Base-by-base conservation (phyloP, 2,888 invertebrate species). In the Leucozona laternaria region DNA sequence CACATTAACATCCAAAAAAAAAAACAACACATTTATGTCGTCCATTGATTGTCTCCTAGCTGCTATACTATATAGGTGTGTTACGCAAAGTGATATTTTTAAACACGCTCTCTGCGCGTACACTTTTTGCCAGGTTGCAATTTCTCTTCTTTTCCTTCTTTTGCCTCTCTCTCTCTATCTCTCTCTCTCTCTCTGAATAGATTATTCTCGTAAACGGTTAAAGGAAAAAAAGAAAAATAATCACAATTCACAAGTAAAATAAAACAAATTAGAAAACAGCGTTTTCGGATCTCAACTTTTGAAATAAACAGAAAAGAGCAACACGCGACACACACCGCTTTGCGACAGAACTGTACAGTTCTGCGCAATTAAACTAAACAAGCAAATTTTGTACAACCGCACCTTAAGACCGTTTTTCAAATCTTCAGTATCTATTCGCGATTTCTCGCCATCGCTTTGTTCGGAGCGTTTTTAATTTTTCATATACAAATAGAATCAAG, bases 61-160 rank as follows among this genome's bases (percentile, higher is more conserved):
- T 62, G 15, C n/a, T 11, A 20, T 57, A 43, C n/a, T 11, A 20
- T 57, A 43, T 45, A 64, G 70, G 58, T 82, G 89, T 89, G 89
- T 91, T 91, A 91, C 91, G 91, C 92, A 91, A 91, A 91, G 89
- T 90, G 83, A 89, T 91, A 91, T 91, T 91, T 91, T 89, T 91
- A 91, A 90, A 78, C 70, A 71, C 75, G 20, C 64, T 75, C 75
- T 60, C 75, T 20, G 10, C 22, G 58, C 25, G 17, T 40, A 72
- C 11, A 68, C 11, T 48, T 60, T 75, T 76, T 78, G 68, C 37
- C 50, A 73, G 62, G 70, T 73, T 78, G 73, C 68, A 73, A 81
- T 73, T 81, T 73, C 68, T 50, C 31, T 76, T 71, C 48, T 72
- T 31, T 45, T 15, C 50, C 10, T 22, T 45, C 17, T 22, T n/a